Percentiles rank a stretch among this genome's conserved stretches.
phyloP scores from a whole-genome alignment of 2,797 vertebrate genomes.

The Sebastes hopkinsi region DNA sequence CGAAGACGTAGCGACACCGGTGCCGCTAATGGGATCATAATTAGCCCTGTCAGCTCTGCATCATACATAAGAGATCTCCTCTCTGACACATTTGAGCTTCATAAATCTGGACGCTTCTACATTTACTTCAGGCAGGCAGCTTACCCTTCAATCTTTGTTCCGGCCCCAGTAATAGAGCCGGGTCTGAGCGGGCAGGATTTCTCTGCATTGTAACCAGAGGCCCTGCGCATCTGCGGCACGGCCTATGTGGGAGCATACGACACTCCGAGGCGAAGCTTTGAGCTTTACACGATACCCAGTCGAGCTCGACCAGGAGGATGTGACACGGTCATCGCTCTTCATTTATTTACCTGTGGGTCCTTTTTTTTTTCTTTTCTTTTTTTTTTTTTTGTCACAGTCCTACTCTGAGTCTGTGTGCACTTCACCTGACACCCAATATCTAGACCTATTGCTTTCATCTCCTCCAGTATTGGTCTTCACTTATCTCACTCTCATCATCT shows the following conservation, averaged over 20 bases:
- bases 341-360: conserved; percentile 83
- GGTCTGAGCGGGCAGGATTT: conserved; percentile 73
- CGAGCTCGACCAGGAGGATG: conserved; percentile 77
- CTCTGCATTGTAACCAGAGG: conserved; percentile 78
- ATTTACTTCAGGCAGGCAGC: conserved; percentile 55
- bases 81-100: conserved; percentile 55
- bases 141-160: conserved; percentile 67
- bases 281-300: conserved; percentile 84
- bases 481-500: conserved; percentile 84
- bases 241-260: conserved; percentile 65
- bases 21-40: conserved; percentile 59
- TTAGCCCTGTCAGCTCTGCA: conserved; percentile 58
- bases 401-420: conserved; percentile 41
- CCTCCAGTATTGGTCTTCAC: conserved; percentile 77
- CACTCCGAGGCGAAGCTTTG: conserved; percentile 62
- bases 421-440: conserved; percentile 80
- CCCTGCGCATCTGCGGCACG: conserved; percentile 58
- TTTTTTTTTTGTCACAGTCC: conserved; percentile 48
- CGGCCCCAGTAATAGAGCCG: conserved; percentile 68
- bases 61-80: conserved; percentile 58
- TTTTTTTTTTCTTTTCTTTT: conserved; percentile 40
- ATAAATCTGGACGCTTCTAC: conserved; percentile 73
- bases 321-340: conserved; percentile 79
- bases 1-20: conserved; percentile 24
- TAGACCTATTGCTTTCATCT: conserved; percentile 81